phyloP scores from a whole-genome alignment of 1,140 invertebrate genomes.

The Meteorus sp. region DNA sequence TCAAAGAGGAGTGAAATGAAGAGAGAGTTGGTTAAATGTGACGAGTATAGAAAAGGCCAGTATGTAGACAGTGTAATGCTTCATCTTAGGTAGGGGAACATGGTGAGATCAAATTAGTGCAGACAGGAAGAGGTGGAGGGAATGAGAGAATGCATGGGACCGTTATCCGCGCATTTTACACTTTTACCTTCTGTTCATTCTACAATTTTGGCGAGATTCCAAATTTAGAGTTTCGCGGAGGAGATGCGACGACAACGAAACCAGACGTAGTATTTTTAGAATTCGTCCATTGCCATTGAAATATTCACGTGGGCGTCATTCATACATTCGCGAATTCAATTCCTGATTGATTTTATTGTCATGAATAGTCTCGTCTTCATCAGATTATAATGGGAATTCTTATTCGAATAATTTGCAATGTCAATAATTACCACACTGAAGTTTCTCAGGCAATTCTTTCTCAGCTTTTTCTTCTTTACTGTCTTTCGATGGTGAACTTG shows the following conservation, averaged over 20 bases:
- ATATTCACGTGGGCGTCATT: constrained; percentile 32
- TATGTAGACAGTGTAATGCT: background rate
- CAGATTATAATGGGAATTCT: background rate
- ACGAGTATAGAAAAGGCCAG: background rate
- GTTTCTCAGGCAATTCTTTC: constrained; percentile 51
- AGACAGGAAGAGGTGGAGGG: constrained; percentile 5
- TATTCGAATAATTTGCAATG: background rate
- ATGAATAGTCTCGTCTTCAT: background rate
- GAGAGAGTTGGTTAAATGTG: background rate
- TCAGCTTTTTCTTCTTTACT: constrained; percentile 55
- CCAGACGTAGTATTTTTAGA: constrained; percentile 26
- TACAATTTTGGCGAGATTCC: constrained; percentile 7
- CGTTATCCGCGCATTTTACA: constrained; percentile 6
- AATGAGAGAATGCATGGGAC: background rate
- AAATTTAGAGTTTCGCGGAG: constrained; percentile 6
- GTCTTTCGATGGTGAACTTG: constrained; percentile 52
- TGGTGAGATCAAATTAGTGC: no score
- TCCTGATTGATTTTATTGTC: background rate
- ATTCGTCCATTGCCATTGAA: constrained; percentile 26
- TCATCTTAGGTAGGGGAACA: constrained; percentile 11
- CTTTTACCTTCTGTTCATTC: constrained; percentile 13
- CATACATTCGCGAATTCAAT: constrained; percentile 17
- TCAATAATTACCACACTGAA: constrained; percentile 44
- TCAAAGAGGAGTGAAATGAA: constrained; percentile 11
- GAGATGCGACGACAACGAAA: background rate